These are phyloP conservation scores for Podiceps cristatus DNA, from an alignment of 2,113 vertebrate species.

Conservation along the genomic window DNA sequence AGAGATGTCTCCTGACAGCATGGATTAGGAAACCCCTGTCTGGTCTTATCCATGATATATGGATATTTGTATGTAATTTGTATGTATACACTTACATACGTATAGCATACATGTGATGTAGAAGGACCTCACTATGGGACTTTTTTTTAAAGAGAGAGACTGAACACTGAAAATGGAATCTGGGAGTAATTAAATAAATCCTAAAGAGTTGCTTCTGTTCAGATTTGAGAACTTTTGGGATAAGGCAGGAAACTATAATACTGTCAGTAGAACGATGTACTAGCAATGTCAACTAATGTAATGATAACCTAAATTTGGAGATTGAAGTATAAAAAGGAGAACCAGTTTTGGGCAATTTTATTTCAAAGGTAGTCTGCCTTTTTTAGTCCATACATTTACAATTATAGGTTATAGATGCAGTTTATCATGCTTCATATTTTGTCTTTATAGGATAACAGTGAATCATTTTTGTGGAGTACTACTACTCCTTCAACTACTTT, in stretches of 20 bases:
- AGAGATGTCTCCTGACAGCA: not conserved
- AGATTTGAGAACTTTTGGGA: not conserved
- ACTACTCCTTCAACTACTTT: slow-evolving; percentile 82
- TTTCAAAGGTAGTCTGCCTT: not conserved
- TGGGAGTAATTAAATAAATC: not conserved
- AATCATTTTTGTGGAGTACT: slow-evolving; percentile 92
- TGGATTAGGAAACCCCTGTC: not conserved
- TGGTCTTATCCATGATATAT: not conserved
- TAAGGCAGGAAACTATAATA: not conserved
- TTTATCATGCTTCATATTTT: not conserved
- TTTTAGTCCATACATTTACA: not conserved
- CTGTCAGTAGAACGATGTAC: not conserved
- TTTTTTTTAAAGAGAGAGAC: not conserved
- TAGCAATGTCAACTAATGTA: not conserved
- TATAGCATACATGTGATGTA: not conserved
- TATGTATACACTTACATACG: not conserved
- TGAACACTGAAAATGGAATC: not conserved
- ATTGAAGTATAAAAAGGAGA: not conserved
- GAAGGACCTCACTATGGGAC: not conserved
- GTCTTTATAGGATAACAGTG: slow-evolving; percentile 86
- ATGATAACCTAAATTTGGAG: not conserved
- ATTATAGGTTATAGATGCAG: not conserved
- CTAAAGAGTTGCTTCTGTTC: not conserved
- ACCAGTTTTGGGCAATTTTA: not conserved
- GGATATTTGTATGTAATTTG: not conserved